phyloP scores from a whole-genome alignment of 2,888 invertebrate species.

The Cryptophagus acutangulus region DNA sequence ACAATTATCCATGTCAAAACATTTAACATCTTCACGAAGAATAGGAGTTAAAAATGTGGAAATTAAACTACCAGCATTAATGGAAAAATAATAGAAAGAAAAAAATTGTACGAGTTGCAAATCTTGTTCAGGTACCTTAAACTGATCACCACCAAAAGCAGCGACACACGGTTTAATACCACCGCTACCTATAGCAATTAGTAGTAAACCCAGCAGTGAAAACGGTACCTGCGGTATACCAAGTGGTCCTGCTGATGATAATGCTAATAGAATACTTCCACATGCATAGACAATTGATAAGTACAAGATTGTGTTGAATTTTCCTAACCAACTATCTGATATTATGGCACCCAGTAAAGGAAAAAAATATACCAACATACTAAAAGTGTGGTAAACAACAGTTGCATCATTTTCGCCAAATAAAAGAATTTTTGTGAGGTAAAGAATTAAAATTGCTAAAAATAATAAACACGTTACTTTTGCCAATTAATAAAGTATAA shows the following conservation, averaged over 20 bases:
- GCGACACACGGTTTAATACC: conserved; percentile 95
- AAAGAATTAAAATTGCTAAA: conserved; percentile 88
- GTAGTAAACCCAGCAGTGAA: conserved; percentile 57
- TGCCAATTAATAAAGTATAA: not conserved
- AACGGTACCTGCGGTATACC: conserved; percentile 52
- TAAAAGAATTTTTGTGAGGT: conserved; percentile 72
- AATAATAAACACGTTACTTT: conserved; percentile 27
- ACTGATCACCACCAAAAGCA: conserved; percentile 95
- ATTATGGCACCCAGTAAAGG: conserved; percentile 88
- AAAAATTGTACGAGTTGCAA: conserved; percentile 78
- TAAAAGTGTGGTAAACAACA: conserved; percentile 83
- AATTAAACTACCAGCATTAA: conserved; percentile 85
- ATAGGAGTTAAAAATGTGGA: conserved; percentile 87
- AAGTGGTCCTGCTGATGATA: conserved; percentile 60
- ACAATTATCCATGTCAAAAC: conserved; percentile 72
- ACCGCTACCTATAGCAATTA: conserved; percentile 87
- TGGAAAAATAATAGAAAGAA: conserved; percentile 90
- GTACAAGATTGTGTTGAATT: conserved; percentile 85
- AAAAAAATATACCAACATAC: conserved; percentile 84
- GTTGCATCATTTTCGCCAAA: conserved; percentile 73
- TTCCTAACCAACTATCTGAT: conserved; percentile 88
- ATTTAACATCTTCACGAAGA: conserved; percentile 71
- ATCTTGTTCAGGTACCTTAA: conserved; percentile 74
- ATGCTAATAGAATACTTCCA: conserved; percentile 75
- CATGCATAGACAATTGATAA: conserved; percentile 80